phyloP scores from a whole-genome alignment of 2,888 invertebrate genomes.

The Isoperla grammatica region DNA sequence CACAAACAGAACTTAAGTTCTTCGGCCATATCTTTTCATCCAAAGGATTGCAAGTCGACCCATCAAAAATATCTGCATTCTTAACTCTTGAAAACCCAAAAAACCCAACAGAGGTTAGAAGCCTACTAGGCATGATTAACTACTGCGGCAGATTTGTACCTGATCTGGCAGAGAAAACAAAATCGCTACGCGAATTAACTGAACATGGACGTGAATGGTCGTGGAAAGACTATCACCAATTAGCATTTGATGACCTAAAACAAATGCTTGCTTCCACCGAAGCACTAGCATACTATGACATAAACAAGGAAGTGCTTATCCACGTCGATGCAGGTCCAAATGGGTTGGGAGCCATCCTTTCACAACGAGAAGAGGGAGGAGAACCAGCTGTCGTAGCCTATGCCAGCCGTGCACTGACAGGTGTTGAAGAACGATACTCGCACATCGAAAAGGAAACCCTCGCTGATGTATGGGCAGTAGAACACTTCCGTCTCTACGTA shows the following conservation, averaged over 20 bases:
- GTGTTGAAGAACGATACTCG: not conserved
- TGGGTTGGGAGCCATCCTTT: not conserved
- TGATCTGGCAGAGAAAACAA: not conserved
- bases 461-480: not conserved
- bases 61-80: not conserved
- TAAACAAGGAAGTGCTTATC: not conserved
- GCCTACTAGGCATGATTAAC: not conserved
- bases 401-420: not conserved
- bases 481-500: not conserved
- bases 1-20: slow-evolving; percentile 5
- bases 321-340: not conserved
- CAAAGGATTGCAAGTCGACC: not conserved
- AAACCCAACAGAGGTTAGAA: not conserved
- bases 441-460: not conserved
- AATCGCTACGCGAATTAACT: not conserved
- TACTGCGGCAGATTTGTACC: not conserved
- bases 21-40: slow-evolving; percentile 1
- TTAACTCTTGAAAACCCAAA: not conserved
- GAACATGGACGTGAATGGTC: not conserved
- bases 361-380: not conserved
- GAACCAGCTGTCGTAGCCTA: not conserved
- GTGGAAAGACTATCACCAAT: not conserved
- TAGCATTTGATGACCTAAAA: not conserved
- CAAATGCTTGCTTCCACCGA: not conserved
- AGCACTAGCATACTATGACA: not conserved